phyloP scores from a whole-genome alignment of 2,797 vertebrate species.

The Hozukius guyotensis region DNA sequence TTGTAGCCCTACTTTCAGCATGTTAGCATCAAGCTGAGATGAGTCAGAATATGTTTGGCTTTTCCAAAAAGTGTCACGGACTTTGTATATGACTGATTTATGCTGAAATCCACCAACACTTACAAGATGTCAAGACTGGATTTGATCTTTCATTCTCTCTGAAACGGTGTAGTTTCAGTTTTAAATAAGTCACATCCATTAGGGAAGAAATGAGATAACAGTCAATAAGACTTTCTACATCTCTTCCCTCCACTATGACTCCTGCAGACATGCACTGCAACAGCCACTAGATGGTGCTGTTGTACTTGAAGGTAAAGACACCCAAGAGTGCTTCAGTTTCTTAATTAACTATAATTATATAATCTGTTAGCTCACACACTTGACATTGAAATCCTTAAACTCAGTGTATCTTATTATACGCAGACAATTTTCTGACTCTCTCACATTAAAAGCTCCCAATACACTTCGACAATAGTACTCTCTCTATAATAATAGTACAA shows the following conservation, averaged over 20 bases:
- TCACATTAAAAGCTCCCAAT: not conserved
- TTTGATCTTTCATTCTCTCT: not conserved
- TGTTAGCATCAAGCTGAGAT: not conserved
- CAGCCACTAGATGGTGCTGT: slow-evolving; percentile 71
- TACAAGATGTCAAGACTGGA: not conserved
- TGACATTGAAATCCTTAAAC: not conserved
- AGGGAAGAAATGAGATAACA: not conserved
- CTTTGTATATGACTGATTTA: not conserved
- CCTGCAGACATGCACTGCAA: accelerated
- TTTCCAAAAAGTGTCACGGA: not conserved
- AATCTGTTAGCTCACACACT: slow-evolving; percentile 1
- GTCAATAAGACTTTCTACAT: not conserved
- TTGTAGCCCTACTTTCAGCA: not conserved
- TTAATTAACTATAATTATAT: slow-evolving; percentile 22
- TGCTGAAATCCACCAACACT: not conserved
- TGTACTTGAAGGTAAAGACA: slow-evolving; percentile 32
- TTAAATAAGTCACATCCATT: not conserved
- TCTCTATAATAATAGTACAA: not conserved
- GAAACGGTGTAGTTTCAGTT: not conserved
- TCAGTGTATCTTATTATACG: not conserved
- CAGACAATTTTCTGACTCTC: not conserved
- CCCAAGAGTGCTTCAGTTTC: accelerated
- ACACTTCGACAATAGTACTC: not conserved
- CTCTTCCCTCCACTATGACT: not conserved
- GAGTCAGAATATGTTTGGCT: not conserved